Evolutionary conservation across 2,797 vertebrate species (phyloP), one percentile per base, ranked within the genome.

Genomic region (Microctenopoma steveboyesi): DNA sequence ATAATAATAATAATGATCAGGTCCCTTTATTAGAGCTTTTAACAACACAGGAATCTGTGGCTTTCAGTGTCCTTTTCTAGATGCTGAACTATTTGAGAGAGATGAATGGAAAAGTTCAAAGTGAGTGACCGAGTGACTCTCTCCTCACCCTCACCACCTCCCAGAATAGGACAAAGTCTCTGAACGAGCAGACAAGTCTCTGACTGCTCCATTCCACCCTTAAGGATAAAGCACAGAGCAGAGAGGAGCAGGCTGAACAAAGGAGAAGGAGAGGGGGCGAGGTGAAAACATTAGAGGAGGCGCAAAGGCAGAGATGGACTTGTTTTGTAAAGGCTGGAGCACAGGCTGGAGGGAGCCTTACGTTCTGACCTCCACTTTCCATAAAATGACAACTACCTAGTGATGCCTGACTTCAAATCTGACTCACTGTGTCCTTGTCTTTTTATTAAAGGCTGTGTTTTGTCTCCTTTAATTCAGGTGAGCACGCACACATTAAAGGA

Each of bases 311-410:
- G 81, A 78, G 71, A 76, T n/a, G 42, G 64, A 73, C 50, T 57
- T 33, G 60, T 60, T 79, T 66, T 77, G 69, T 66, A 51, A 64
- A 42, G 40, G 55, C 18, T 57, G n/a, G 57, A 72, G 57, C 43
- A 57, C 39, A 63, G 60, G 58, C 58, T 55, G 37, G 16, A 59
- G 15, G 47, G 52, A 4, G 47, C 49, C 56, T 42, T 74, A 35
- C 49, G 64, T 43, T 72, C 75, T 78, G 82, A 89, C 72, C 75
- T 74, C 63, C 58, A 52, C 64, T 73, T 69, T 55, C 39, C 18
- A 10, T 43, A 40, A 79, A 69, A 56, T 48, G 50, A 74, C 70
- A 75, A 58, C 33, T 53, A 69, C 51, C 50, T 55, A 4, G 37
- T 76, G 58, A 72, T 13, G 51, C 49, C 37, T 15, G 28, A 47